Base-by-base conservation (phyloP, 2,797 vertebrate genomes). In the Myotis daubentonii region DNA sequence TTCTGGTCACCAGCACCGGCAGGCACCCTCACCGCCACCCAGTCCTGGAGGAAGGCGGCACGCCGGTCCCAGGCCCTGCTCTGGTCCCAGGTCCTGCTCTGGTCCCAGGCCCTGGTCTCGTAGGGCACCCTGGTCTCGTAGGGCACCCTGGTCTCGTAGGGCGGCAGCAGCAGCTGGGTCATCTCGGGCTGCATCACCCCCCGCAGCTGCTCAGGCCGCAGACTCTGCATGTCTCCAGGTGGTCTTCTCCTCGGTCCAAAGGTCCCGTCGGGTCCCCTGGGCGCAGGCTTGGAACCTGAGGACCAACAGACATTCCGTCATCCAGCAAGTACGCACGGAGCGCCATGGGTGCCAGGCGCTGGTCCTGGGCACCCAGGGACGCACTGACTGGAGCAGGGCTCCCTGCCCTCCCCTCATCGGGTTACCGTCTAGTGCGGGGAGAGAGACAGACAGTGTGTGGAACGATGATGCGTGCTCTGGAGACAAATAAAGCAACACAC, bases 41-140 rank as follows among this genome's bases (percentile, higher is more conserved):
- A 96, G 86, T 89, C 95, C 20, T 79, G 49, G 33, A 66, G 0
- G 38, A 81, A n/a, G 88, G 90, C 0, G 1, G 55, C 22, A 0
- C 25, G 51, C 82, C 83, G 92, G 90, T 96, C 97, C 95, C 95
- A 95, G 82, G 94, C 7, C 79, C 47, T 51, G 88, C 25, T 76
- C 44, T 47, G 92, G 90, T 96, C 97, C 95, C 95, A 95, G 78
- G 94, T 6, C 79, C 47, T 51, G 88, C 25, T 76, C 44, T 44
- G 44, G 44, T 44, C 44, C 44, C 44, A 44, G 44, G 44, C 57
- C 23, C 22, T 25, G 25, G 0, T 60, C 10, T 60, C 25, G 5
- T 60, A 60, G 57, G 57, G 23, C 57, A 28, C 11, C 57, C 10
- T 28, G 57, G 1, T 60, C 10, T 28, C 10, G 4, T 60, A 60